A percentile compares a stretch with the other conserved stretches of the same genome.
Conservation (phyloP, 2,888 invertebrate genomes). For the Elmis aenea region DNA sequence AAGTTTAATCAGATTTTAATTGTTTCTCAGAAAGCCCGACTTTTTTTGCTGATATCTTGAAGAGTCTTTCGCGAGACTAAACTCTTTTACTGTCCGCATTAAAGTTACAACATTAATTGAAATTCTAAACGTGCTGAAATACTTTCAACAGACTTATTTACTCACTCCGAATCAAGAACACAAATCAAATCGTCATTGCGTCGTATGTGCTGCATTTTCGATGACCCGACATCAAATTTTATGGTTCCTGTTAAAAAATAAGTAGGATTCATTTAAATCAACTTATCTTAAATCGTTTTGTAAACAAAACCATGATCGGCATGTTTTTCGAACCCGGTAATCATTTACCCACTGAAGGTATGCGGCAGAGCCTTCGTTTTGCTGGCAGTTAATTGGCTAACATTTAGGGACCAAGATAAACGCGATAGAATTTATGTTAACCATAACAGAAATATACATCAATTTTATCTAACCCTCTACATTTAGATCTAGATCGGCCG, state of each 20-base stretch:
- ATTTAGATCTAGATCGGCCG: slow-evolving; percentile 15
- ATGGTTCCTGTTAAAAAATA: background rate
- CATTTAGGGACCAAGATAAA: slow-evolving; percentile 19
- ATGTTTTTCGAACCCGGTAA: slow-evolving; percentile 18
- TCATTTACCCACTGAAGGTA: slow-evolving; percentile 18
- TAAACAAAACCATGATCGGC: slow-evolving; percentile 23
- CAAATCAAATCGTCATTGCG: too few relatives aligned
- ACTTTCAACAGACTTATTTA: too few relatives aligned
- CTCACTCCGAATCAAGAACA: too few relatives aligned
- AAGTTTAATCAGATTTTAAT: slow-evolving; percentile 16
- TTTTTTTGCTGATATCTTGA: slow-evolving; percentile 14
- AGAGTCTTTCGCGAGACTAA: slow-evolving; percentile 6
- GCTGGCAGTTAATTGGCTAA: slow-evolving; percentile 24
- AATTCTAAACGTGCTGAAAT: too few relatives aligned
- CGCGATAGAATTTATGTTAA: slow-evolving; percentile 23
- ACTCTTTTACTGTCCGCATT: too few relatives aligned
- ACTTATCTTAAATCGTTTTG: slow-evolving; percentile 18
- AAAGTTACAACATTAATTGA: too few relatives aligned
- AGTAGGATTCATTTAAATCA: too few relatives aligned
- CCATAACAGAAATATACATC: slow-evolving; percentile 18
- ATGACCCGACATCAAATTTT: background rate
- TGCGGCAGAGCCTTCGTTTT: slow-evolving; percentile 17
- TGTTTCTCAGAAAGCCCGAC: slow-evolving; percentile 11
- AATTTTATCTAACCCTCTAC: slow-evolving; percentile 22
- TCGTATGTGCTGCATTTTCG: background rate